Evolutionary conservation across 2,797 vertebrate species (phyloP).

Genomic region (Sebastes alutus): DNA sequence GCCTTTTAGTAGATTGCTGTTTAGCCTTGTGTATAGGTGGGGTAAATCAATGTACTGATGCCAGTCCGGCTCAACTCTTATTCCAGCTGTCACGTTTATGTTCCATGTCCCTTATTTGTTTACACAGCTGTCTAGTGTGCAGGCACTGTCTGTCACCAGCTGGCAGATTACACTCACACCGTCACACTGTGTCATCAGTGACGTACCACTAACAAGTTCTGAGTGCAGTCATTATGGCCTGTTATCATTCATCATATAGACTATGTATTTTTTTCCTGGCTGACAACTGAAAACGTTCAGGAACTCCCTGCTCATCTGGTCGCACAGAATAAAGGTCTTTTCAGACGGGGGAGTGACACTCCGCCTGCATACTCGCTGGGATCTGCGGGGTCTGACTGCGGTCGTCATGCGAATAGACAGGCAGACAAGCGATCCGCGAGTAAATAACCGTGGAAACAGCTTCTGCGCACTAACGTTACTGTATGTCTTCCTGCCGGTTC

Average conservation of each 20-base stretch:
- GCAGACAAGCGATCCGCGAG: too few relatives aligned
- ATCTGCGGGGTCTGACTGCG: neutral
- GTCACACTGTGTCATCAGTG: neutral
- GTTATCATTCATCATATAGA: neutral
- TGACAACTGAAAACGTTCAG: neutral
- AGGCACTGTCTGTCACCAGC: neutral
- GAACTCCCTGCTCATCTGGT: neutral
- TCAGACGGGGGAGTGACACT: neutral
- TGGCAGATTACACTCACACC: neutral
- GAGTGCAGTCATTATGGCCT: neutral
- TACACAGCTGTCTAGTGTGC: neutral
- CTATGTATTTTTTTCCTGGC: neutral
- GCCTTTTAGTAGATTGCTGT: neutral
- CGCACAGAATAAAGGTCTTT: neutral
- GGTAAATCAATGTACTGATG: neutral
- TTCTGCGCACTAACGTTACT: neutral
- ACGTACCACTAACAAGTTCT: neutral
- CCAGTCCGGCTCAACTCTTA: neutral
- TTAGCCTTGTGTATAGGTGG: neutral
- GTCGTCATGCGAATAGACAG: too few relatives aligned
- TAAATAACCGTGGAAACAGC: neutral
- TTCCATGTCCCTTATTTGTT: neutral
- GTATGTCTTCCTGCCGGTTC: neutral
- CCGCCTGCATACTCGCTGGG: neutral
- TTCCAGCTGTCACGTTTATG: neutral